A percentile compares a stretch with the other conserved stretches of the same genome.
These are phyloP conservation scores for Austrolebias charrua DNA, from an alignment of 2,797 vertebrate species.

Conservation along the genomic window DNA sequence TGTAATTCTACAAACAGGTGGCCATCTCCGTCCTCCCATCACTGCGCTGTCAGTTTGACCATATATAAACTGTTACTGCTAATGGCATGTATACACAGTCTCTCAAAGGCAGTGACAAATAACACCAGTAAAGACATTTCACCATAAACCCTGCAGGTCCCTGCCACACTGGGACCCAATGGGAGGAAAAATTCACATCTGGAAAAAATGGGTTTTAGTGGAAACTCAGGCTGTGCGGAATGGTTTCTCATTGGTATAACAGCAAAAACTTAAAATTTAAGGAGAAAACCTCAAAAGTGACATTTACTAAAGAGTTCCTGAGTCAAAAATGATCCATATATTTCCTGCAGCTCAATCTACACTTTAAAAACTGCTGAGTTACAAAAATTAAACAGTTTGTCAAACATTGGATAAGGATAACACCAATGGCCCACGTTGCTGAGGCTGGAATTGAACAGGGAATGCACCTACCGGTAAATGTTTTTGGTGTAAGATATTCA, in stretches of 20 bases:
- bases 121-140: conserved; percentile 54
- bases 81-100: conserved; percentile 34
- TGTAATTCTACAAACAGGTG: conserved; percentile 45
- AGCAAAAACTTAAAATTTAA: too few species aligned
- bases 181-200: conserved; percentile 5
- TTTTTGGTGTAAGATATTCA: too few species aligned
- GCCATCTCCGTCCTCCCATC: background rate
- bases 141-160: conserved; percentile 29
- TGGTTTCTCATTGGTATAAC: background rate
- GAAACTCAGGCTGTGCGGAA: conserved; percentile 11
- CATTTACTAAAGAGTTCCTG: too few species aligned
- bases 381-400: too few species aligned
- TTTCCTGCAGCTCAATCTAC: too few species aligned
- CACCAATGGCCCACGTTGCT: too few species aligned
- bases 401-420: too few species aligned
- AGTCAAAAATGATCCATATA: too few species aligned
- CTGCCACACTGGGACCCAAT: conserved; percentile 14
- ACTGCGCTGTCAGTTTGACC: conserved; percentile 43
- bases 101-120: conserved; percentile 51
- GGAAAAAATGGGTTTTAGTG: conserved; percentile 16
- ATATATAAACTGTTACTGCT: conserved; percentile 46
- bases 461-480: too few species aligned
- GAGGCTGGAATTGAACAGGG: too few species aligned
- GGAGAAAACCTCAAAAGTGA: background rate
- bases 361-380: too few species aligned